Base-by-base conservation (phyloP, 2,888 invertebrate genomes). In the Epistrophe grossulariae region DNA sequence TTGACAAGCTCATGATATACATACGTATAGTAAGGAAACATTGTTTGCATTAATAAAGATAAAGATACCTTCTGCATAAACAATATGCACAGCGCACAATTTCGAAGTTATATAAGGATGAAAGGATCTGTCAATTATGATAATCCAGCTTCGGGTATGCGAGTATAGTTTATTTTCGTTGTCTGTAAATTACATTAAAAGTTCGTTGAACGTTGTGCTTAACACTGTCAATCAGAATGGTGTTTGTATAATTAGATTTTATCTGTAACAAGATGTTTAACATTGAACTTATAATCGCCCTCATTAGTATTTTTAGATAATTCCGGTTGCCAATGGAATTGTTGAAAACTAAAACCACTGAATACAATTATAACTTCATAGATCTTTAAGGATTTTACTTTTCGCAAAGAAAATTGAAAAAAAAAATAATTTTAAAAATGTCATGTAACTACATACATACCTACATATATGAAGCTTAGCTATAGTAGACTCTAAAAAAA, bases 101-200 rank as follows among this genome's bases (percentile, higher is more conserved):
- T 60, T 40, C 19, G 1, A 40, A 19, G 38, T 62, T 9, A 24
- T 9, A 24, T 24, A 40, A 24, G 43, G 62, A 24, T 43, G 62
- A 62, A 62, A 62, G 62, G 62, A 62, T 62, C 62, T 43, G 40
- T 62, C 62, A 62, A 62, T 62, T 62, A 62, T 62, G 43, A 43
- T 62, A 62, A 62, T 62, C 24, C 9, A 15, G n/a, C 17, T 19
- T 35, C 13, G 59, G 17, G 35, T 19, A 13, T 59, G 38, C 3
- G 24, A 24, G 24, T 24, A 24, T 19, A 43, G 24, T 24, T 62
- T 62, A 43, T 43, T 62, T 28, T 62, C 11, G 62, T 24, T 43
- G 38, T 10, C 6, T 9, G 40, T n/a, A 24, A 9, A 43, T 62
- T 8, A 24, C 24, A 40, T 62, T 62, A 15, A 62, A 43, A 43